These are phyloP conservation scores for Lasiurus cinereus DNA, from an alignment of 2,113 vertebrate genomes.

Conservation along the genomic window DNA sequence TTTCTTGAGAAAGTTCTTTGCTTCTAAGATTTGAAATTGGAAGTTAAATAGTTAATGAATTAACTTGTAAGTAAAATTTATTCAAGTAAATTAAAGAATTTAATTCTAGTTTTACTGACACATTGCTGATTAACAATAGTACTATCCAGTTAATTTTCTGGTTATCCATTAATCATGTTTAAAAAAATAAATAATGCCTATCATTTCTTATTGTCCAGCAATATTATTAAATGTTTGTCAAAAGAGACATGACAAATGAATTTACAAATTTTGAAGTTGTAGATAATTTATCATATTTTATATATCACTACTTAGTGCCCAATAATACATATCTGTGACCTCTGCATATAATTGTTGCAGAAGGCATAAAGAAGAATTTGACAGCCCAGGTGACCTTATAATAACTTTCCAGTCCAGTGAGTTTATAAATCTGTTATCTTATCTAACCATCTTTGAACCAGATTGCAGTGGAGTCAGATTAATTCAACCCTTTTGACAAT, in stretches of 20 bases:
- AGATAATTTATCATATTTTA: neutral
- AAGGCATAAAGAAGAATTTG: neutral
- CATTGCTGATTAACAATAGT: neutral
- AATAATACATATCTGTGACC: neutral
- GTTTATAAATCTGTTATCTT: slow-evolving; percentile 61
- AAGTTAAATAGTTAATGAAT: neutral
- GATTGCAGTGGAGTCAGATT: slow-evolving; percentile 19
- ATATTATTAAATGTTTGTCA: neutral
- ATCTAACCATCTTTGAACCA: slow-evolving; percentile 52
- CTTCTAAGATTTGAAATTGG: neutral
- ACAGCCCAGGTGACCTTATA: neutral
- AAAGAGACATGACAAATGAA: neutral
- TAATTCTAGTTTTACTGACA: neutral
- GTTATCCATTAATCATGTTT: neutral
- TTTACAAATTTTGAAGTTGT: neutral
- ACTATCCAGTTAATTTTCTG: neutral
- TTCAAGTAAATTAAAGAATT: neutral
- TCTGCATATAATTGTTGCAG: neutral
- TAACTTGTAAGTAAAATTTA: neutral
- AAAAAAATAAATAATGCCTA: neutral
- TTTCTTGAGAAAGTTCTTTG: neutral
- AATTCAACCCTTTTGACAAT: slow-evolving; percentile 43
- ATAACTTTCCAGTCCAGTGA: neutral
- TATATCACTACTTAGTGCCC: neutral
- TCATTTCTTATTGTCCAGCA: neutral